Conservation (phyloP, 2,888 invertebrate genomes). For the Dysmachus trigonus region DNA sequence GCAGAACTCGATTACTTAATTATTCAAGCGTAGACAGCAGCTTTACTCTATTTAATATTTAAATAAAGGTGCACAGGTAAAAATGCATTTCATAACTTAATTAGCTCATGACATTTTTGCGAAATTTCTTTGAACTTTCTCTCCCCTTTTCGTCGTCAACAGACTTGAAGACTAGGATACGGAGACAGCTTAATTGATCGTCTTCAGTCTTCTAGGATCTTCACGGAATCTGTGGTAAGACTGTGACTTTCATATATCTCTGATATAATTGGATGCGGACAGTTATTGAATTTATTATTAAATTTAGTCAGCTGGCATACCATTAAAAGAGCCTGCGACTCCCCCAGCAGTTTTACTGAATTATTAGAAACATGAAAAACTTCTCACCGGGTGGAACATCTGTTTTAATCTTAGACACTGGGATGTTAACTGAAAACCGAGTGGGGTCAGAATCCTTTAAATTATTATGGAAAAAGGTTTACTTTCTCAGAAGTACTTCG, state of each 20-base stretch:
- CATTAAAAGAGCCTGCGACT: not conserved
- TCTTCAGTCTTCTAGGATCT: not conserved
- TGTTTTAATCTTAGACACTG: not conserved
- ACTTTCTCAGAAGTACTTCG: not conserved
- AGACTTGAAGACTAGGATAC: not conserved
- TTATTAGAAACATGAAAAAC: not conserved
- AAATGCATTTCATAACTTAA: not conserved
- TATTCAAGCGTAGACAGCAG: not conserved
- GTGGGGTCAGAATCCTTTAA: not conserved
- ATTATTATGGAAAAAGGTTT: not conserved
- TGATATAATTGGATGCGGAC: not conserved
- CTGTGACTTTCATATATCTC: not conserved
- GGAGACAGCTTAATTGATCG: not conserved
- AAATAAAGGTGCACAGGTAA: not conserved
- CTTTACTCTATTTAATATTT: not conserved
- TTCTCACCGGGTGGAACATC: not conserved
- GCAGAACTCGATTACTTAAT: not conserved
- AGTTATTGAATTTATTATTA: not conserved
- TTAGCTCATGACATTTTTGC: not conserved
- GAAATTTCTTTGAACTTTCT: not conserved
- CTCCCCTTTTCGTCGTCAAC: not conserved
- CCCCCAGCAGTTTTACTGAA: not conserved
- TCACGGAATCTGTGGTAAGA: not conserved
- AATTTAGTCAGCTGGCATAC: not conserved
- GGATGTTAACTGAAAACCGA: not conserved